These are phyloP conservation scores for Odontomyia ornata DNA, from an alignment of 2,888 invertebrate species.

Conservation along the genomic window DNA sequence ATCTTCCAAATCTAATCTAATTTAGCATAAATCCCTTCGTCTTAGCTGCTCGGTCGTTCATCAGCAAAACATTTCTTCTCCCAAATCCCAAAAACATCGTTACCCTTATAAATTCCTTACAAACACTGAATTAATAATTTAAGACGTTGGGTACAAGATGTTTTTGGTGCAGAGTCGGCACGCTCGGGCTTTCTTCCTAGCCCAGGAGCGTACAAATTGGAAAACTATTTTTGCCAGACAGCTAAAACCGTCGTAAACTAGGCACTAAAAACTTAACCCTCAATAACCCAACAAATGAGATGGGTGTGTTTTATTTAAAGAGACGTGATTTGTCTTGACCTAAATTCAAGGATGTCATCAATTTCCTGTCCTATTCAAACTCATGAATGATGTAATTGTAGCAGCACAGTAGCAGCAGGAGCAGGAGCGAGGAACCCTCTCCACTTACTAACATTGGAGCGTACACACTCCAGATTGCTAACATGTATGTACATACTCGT, in stretches of 20 bases:
- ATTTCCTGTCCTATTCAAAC: slow-evolving; percentile 27
- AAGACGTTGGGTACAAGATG: not conserved
- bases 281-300: not conserved
- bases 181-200: not conserved
- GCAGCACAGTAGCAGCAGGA: not conserved
- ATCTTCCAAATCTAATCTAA: too few species aligned
- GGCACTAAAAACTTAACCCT: slow-evolving; percentile 32
- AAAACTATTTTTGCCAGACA: slow-evolving; percentile 25
- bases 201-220: not conserved
- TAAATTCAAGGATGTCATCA: slow-evolving; percentile 42
- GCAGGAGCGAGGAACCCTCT: not conserved
- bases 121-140: slow-evolving; percentile 10
- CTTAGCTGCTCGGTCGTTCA: too few species aligned
- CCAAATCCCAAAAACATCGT: slow-evolving; percentile 8
- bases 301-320: slow-evolving; percentile 18
- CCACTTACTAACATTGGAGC: too few species aligned
- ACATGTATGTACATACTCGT: not conserved
- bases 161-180: not conserved
- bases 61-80: too few species aligned
- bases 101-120: slow-evolving; percentile 1
- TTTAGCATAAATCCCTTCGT: too few species aligned
- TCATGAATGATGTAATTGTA: slow-evolving; percentile 1
- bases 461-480: not conserved
- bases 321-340: slow-evolving; percentile 42
- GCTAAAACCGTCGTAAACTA: slow-evolving; percentile 12